Evolutionary conservation across 2,113 vertebrate species (phyloP).

Genomic region (Cheilinus undulatus): DNA sequence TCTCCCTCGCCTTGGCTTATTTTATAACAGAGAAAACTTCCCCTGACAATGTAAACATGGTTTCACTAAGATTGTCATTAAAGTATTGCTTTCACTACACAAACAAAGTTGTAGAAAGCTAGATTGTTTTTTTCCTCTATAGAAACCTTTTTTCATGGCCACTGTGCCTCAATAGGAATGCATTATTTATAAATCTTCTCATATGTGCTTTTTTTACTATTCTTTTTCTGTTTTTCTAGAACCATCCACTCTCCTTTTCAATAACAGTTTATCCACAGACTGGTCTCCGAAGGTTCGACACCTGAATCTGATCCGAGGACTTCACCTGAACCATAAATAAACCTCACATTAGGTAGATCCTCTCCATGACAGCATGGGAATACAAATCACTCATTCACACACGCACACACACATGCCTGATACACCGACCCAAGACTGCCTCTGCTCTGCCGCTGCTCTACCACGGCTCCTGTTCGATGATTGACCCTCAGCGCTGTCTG

Average conservation of each 20-base stretch:
- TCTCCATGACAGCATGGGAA: conserved; percentile 52
- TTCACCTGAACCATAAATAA: conserved; percentile 71
- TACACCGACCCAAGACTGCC: conserved; percentile 45
- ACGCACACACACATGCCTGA: conserved; percentile 15
- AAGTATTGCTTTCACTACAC: conserved; percentile 89
- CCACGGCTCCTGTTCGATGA: conserved; percentile 67
- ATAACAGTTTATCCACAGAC: conserved; percentile 68
- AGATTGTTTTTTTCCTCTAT: conserved; percentile 82
- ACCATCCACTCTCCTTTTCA: conserved; percentile 40
- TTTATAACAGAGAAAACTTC: conserved; percentile 70
- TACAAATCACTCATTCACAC: conserved; percentile 28
- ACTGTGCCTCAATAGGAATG: conserved; percentile 81
- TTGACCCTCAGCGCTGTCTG: conserved; percentile 72
- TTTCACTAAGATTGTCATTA: conserved; percentile 87
- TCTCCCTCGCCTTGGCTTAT: conserved; percentile 52
- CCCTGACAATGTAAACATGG: conserved; percentile 86
- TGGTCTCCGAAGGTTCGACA: conserved; percentile 71
- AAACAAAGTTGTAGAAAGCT: conserved; percentile 88
- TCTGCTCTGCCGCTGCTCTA: conserved; percentile 39
- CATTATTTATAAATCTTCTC: conserved; percentile 80
- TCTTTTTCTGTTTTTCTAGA: conserved; percentile 33
- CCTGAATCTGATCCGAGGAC: conserved; percentile 73
- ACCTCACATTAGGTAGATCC: conserved; percentile 73
- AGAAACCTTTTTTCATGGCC: conserved; percentile 72
- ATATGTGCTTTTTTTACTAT: conserved; percentile 81